Conservation (phyloP, 2,888 invertebrate genomes). For the Drosophila percnosoma region DNA sequence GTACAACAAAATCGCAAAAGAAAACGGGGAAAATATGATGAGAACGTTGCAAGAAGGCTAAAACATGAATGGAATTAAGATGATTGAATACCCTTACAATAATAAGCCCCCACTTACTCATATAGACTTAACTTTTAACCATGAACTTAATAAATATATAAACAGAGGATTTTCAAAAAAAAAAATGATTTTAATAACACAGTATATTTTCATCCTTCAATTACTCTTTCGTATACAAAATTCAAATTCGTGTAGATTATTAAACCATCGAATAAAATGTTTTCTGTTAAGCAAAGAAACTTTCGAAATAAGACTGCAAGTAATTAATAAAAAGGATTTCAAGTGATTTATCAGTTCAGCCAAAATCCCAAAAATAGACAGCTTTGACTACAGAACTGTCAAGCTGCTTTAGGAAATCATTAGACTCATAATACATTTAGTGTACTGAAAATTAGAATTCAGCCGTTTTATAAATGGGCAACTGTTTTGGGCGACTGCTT, state of each 20-base stretch:
- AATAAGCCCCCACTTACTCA: background rate
- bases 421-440: background rate
- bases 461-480: constrained; percentile 44
- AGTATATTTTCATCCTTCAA: background rate
- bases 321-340: background rate
- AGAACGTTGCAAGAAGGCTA: constrained; percentile 4
- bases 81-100: constrained; percentile 25
- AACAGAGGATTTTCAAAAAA: background rate
- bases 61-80: constrained; percentile 10
- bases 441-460: constrained; percentile 46
- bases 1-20: constrained; percentile 54
- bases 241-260: background rate
- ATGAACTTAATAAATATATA: background rate
- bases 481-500: constrained; percentile 42
- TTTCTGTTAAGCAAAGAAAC: background rate
- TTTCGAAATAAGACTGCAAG: background rate
- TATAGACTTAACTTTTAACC: background rate
- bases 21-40: constrained; percentile 45
- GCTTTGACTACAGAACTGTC: background rate
- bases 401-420: background rate
- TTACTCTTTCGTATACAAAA: background rate
- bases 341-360: background rate
- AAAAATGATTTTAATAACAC: background rate
- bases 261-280: background rate
- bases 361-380: background rate